A percentile compares a stretch with the other conserved stretches of the same genome.
Evolutionary conservation across 2,888 invertebrate genomes (phyloP).

Genomic region (Timandra comae): DNA sequence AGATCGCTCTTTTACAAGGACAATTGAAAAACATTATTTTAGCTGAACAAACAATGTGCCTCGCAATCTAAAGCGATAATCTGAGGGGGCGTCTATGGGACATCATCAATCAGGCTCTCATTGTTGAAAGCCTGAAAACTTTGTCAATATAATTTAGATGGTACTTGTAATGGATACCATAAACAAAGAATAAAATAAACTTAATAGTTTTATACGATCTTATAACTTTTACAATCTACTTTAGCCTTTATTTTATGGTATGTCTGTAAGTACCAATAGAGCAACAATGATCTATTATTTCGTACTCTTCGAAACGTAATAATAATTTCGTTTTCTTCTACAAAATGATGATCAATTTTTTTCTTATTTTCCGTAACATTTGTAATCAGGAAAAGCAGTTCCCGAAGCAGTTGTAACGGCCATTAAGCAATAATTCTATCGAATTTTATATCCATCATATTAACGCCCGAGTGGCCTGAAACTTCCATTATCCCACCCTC

Average conservation of each 20-base stretch:
- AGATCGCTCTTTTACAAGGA: constrained; percentile 22
- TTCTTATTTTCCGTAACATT: constrained; percentile 11
- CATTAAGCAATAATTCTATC: constrained; percentile 73
- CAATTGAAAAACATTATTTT: constrained; percentile 40
- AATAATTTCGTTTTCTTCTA: neutral
- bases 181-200: too few relatives aligned
- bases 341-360: neutral
- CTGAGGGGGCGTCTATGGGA: constrained; percentile 33
- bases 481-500: constrained; percentile 60
- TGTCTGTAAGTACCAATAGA: too few relatives aligned
- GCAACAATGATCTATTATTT: too few relatives aligned
- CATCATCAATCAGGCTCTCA: constrained; percentile 48
- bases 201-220: too few relatives aligned
- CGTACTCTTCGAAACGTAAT: too few relatives aligned
- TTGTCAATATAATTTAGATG: constrained; percentile 22
- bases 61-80: constrained; percentile 50
- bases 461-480: constrained; percentile 51
- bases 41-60: constrained; percentile 46
- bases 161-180: too few relatives aligned
- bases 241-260: too few relatives aligned
- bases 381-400: constrained; percentile 38
- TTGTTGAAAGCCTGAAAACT: constrained; percentile 24
- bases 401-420: constrained; percentile 57
- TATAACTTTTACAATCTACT: too few relatives aligned
- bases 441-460: constrained; percentile 73